These are phyloP conservation scores for Menura novaehollandiae DNA, from an alignment of 2,113 vertebrate genomes.

Conservation along the genomic window DNA sequence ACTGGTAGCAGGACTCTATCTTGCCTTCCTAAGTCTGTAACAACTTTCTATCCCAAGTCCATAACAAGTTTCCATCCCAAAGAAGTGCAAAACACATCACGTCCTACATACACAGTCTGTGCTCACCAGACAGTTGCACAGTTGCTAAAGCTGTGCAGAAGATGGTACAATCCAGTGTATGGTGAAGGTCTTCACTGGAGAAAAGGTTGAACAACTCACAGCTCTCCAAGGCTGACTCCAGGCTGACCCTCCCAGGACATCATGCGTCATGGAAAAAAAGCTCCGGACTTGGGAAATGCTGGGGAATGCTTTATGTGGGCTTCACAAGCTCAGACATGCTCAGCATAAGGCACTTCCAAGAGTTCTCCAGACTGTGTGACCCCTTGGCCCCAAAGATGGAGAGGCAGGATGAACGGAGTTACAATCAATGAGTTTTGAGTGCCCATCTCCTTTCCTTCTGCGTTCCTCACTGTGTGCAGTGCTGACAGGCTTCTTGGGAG, in stretches of 20 bases:
- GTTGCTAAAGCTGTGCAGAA: background rate
- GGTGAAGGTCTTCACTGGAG: background rate
- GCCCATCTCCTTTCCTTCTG: background rate
- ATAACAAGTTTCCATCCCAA: background rate
- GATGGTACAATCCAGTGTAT: background rate
- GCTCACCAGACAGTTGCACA: background rate
- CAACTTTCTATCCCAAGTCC: background rate
- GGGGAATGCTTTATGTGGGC: background rate
- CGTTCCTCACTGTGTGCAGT: background rate
- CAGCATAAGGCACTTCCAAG: background rate
- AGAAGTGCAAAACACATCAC: background rate
- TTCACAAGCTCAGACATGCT: background rate
- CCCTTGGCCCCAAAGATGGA: background rate
- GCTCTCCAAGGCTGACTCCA: background rate
- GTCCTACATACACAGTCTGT: fast-evolving
- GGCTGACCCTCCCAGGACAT: background rate
- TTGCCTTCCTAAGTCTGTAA: background rate
- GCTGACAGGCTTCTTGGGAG: background rate
- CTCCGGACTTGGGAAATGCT: background rate
- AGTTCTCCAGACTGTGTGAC: background rate
- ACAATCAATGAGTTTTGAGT: background rate
- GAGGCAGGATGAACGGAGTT: background rate
- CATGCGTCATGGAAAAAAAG: background rate
- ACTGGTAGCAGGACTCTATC: background rate
- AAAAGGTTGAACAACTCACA: background rate